Percentiles rank a stretch among this genome's conserved stretches.
phyloP scores from a whole-genome alignment of 2,797 vertebrate species.

The Manis crassicaudata region DNA sequence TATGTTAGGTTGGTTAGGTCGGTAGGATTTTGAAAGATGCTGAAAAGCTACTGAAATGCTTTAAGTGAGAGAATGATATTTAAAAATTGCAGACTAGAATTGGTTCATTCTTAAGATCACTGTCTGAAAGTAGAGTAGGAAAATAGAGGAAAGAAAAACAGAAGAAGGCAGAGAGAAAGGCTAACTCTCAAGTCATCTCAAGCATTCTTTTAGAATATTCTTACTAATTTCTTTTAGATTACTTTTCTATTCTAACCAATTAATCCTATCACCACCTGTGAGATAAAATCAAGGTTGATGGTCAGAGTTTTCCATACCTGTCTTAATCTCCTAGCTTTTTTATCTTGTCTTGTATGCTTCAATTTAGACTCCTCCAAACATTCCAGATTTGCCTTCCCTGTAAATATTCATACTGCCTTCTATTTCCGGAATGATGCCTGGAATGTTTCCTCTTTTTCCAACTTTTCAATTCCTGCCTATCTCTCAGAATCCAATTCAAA shows the following conservation, averaged over 20 bases:
- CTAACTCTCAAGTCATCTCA: background rate
- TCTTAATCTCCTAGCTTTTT: background rate
- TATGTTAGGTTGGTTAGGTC: background rate
- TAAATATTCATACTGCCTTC: background rate
- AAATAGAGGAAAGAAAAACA: background rate
- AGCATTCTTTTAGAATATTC: background rate
- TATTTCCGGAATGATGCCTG: slow-evolving; percentile 9
- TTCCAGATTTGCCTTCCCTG: background rate
- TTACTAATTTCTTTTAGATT: slow-evolving; percentile 3
- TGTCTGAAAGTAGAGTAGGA: background rate
- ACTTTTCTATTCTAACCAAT: background rate
- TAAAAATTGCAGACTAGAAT: background rate
- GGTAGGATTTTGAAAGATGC: background rate
- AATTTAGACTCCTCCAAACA: background rate
- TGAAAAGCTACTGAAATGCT: background rate
- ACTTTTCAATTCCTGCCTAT: background rate
- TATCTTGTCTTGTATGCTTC: background rate
- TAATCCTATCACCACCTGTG: background rate
- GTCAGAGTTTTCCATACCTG: background rate
- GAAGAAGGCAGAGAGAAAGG: background rate
- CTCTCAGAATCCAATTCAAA: background rate
- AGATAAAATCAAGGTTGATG: background rate
- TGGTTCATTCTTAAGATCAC: background rate
- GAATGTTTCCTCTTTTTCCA: slow-evolving; percentile 3
- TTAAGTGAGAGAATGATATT: background rate